phyloP scores from a whole-genome alignment of 2,113 vertebrate species.

The Opisthocomus hoazin region DNA sequence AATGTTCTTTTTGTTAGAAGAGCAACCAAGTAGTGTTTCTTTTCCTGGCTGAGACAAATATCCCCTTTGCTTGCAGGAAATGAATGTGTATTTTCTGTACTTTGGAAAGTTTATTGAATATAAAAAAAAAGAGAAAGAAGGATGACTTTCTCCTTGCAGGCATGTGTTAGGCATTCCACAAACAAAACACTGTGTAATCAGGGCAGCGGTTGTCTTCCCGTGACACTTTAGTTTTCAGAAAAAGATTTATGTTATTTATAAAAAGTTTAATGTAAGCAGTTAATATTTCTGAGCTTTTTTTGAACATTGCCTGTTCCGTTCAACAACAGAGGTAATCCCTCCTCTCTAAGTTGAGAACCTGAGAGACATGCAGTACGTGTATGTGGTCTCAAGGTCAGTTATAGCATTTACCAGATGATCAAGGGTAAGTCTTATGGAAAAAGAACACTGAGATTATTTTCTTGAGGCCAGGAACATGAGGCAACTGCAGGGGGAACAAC shows the following conservation, averaged over 20 bases:
- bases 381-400: constrained; percentile 39
- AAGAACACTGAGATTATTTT: constrained; percentile 38
- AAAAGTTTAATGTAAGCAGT: constrained; percentile 45
- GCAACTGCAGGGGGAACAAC: constrained; percentile 15
- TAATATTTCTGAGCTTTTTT: constrained; percentile 24
- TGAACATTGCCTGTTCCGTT: background rate
- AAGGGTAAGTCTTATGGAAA: background rate
- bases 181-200: constrained; percentile 44
- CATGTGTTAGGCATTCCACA: constrained; percentile 45
- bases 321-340: background rate
- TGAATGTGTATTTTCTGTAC: constrained; percentile 54
- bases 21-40: constrained; percentile 61
- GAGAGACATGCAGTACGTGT: constrained; percentile 8
- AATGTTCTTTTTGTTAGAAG: constrained; percentile 59
- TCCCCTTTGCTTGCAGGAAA: constrained; percentile 45
- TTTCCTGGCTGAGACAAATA: constrained; percentile 59
- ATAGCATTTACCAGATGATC: constrained; percentile 23
- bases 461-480: background rate
- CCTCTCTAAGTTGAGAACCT: background rate
- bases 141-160: constrained; percentile 40
- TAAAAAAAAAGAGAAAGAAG: background rate
- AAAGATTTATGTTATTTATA: constrained; percentile 38
- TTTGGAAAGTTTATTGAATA: constrained; percentile 49
- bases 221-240: constrained; percentile 47
- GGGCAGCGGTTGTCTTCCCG: background rate